A percentile compares a stretch with the other conserved stretches of the same genome.
Conservation (phyloP, 2,113 vertebrate genomes). For the Alectura lathami region DNA sequence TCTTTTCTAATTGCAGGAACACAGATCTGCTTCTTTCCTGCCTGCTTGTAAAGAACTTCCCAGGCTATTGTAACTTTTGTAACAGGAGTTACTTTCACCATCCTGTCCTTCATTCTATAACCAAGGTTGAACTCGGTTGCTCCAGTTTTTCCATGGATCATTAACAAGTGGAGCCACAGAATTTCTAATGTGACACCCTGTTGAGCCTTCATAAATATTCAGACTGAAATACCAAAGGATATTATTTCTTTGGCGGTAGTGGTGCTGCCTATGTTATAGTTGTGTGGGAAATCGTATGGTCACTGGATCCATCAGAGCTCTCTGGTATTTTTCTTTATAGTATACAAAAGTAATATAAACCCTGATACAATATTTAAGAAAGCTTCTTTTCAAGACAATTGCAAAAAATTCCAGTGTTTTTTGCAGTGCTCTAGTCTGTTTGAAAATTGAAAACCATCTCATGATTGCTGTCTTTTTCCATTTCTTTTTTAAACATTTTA, state of each 20-base stretch:
- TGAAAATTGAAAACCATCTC: neutral
- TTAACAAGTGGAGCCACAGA: neutral
- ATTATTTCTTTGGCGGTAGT: neutral
- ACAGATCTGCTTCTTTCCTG: neutral
- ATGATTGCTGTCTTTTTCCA: neutral
- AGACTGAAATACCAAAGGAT: neutral
- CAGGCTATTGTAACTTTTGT: neutral
- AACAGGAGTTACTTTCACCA: neutral
- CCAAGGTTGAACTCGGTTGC: neutral
- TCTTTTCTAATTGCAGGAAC: slow-evolving; percentile 22
- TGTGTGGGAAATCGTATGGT: neutral
- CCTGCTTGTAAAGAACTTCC: neutral
- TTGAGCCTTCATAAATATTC: neutral
- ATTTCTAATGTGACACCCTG: neutral
- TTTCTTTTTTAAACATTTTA: neutral
- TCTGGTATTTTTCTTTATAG: neutral
- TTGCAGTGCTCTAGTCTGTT: neutral
- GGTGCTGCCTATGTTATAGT: neutral
- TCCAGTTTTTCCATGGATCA: neutral
- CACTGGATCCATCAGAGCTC: neutral
- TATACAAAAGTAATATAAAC: neutral
- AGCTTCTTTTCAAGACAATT: neutral
- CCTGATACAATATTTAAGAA: neutral
- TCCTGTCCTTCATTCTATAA: neutral
- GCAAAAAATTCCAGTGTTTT: neutral